A percentile compares a stretch with the other conserved stretches of the same genome.
These are phyloP conservation scores for Acropora yongei DNA, from an alignment of 64 coral and sea anemone species.

Conservation along the genomic window DNA sequence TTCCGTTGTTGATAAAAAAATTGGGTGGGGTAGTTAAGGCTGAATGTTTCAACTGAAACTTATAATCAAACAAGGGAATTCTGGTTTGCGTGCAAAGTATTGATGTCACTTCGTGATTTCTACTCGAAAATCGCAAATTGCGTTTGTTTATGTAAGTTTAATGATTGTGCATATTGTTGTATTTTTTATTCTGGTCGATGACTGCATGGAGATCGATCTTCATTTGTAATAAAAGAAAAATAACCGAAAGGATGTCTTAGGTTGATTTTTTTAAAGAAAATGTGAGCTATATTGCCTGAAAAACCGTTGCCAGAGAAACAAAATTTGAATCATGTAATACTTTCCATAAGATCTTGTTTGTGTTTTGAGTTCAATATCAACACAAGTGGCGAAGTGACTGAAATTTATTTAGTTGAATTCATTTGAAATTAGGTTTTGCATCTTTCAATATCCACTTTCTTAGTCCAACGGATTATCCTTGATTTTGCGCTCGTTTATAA, in stretches of 20 bases:
- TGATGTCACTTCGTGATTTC: conserved; percentile 38
- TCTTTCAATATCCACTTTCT: background rate
- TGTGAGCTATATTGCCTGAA: conserved; percentile 5
- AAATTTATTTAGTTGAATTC: background rate
- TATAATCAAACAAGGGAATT: conserved; percentile 24
- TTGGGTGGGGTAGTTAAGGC: background rate
- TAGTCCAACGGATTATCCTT: background rate
- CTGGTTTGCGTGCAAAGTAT: conserved; percentile 29
- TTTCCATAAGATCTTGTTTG: conserved; percentile 34
- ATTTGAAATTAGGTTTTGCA: background rate
- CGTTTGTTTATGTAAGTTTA: conserved; percentile 62
- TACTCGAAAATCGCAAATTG: conserved; percentile 49
- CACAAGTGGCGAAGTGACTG: conserved; percentile 11
- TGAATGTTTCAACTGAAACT: background rate
- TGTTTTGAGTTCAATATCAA: conserved; percentile 39
- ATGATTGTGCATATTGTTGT: conserved; percentile 36
- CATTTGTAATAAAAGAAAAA: conserved; percentile 19
- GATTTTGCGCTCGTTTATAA: background rate
- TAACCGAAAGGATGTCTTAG: background rate
- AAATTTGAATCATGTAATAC: conserved; percentile 1
- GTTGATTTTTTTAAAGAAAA: background rate
- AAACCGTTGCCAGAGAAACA: background rate
- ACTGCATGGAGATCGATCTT: background rate
- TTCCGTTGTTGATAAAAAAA: background rate
- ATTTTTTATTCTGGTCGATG: conserved; percentile 29